Evolutionary conservation across 2,888 invertebrate species (phyloP).

Genomic region (Cabera pusaria): DNA sequence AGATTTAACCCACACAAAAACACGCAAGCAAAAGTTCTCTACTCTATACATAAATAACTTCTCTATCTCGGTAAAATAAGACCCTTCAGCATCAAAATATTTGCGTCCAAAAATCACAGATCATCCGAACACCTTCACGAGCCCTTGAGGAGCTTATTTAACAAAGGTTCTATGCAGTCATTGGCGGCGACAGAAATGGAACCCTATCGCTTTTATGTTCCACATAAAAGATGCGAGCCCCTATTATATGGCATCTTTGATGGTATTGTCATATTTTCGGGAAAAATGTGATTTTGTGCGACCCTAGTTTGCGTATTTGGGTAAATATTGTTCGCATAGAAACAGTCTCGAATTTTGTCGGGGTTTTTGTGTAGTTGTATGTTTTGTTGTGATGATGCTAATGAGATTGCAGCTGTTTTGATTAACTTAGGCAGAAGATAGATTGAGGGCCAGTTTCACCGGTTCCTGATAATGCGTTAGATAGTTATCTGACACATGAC

Average conservation of each 20-base stretch:
- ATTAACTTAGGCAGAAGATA: too few species aligned
- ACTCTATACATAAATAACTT: too few species aligned
- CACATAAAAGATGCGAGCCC: constrained; percentile 26
- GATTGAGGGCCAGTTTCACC: too few species aligned
- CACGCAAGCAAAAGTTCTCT: too few species aligned
- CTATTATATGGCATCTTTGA: constrained; percentile 29
- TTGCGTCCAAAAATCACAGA: constrained; percentile 18
- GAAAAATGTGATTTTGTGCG: constrained; percentile 25
- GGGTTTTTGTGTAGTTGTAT: too few species aligned
- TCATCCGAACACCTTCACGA: constrained; percentile 15
- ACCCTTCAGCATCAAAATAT: constrained; percentile 18
- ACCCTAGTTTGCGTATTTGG: constrained; percentile 25
- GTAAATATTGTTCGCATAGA: constrained; percentile 15
- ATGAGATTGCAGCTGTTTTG: too few species aligned
- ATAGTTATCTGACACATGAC: too few species aligned
- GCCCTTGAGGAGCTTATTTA: constrained; percentile 16
- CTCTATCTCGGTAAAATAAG: too few species aligned
- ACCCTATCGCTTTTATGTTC: constrained; percentile 33
- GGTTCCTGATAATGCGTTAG: too few species aligned
- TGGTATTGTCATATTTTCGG: constrained; percentile 33
- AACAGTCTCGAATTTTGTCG: too few species aligned
- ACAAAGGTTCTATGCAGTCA: constrained; percentile 22
- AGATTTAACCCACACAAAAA: too few species aligned
- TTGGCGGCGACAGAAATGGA: constrained; percentile 17
- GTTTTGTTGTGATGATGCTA: too few species aligned